These are phyloP conservation scores for Onthophagus taurus DNA, from an alignment of 1,140 invertebrate genomes.

Conservation along the genomic window DNA sequence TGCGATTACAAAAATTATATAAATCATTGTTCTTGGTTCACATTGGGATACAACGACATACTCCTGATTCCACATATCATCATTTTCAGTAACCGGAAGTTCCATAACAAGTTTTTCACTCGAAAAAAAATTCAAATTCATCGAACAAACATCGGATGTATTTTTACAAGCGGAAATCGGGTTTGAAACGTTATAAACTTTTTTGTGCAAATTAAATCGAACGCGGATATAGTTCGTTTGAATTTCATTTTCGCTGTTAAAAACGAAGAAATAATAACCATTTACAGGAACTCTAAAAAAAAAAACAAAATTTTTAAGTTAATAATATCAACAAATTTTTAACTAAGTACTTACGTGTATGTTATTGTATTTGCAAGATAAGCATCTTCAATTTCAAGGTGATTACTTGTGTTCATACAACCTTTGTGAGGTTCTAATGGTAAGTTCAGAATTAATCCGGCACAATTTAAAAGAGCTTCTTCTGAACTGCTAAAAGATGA, in stretches of 20 bases:
- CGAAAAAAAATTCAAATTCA: conserved; percentile 59
- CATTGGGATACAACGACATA: conserved; percentile 63
- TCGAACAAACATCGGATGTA: conserved; percentile 49
- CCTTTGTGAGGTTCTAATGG: conserved; percentile 52
- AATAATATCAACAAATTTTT: neutral
- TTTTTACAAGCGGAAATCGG: conserved; percentile 50
- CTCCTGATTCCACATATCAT: conserved; percentile 61
- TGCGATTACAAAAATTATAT: conserved; percentile 56
- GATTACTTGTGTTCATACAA: conserved; percentile 39
- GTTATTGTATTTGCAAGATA: conserved; percentile 52
- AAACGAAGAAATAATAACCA: conserved; percentile 75
- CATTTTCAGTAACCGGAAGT: conserved; percentile 49
- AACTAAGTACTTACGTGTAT: conserved; percentile 44
- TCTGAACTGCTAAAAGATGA: conserved; percentile 70
- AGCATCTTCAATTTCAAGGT: conserved; percentile 39
- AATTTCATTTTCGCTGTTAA: conserved; percentile 71
- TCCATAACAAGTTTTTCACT: conserved; percentile 55
- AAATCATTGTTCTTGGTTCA: conserved; percentile 59
- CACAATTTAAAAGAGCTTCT: conserved; percentile 61
- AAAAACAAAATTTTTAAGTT: conserved; percentile 11
- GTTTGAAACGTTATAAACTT: conserved; percentile 54
- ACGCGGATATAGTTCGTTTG: conserved; percentile 57
- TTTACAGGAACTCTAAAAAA: conserved; percentile 52
- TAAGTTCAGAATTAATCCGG: conserved; percentile 60
- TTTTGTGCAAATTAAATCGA: conserved; percentile 59